A percentile compares a stretch with the other conserved stretches of the same genome.
Evolutionary conservation across 2,113 vertebrate species (phyloP).

Genomic region (Cygnus buccinator): DNA sequence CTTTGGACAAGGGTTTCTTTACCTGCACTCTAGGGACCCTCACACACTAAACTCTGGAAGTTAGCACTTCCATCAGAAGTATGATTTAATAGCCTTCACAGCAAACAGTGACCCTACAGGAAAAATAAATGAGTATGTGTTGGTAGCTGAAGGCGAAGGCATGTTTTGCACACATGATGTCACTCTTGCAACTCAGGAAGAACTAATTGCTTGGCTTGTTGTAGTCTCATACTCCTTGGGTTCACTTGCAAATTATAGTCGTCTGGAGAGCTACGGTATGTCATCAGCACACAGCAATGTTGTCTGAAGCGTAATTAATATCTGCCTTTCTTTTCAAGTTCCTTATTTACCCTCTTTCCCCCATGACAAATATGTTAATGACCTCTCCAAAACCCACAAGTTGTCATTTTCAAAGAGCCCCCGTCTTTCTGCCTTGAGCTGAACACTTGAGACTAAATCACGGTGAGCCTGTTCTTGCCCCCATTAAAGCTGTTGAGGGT

Average conservation of each 20-base stretch:
- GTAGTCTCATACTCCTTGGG: conserved; percentile 47
- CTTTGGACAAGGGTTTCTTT: background rate
- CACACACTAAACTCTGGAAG: background rate
- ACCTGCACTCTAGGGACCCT: background rate
- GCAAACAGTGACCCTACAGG: conserved; percentile 32
- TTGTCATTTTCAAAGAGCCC: conserved; percentile 66
- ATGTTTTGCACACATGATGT: conserved; percentile 73
- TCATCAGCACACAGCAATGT: conserved; percentile 66
- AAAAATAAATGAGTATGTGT: conserved; percentile 37
- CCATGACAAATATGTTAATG: conserved; percentile 67
- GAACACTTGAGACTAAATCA: conserved; percentile 42
- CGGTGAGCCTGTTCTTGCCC: conserved; percentile 20
- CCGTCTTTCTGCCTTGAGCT: conserved; percentile 52
- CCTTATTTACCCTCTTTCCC: conserved; percentile 61
- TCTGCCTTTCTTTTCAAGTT: conserved; percentile 68
- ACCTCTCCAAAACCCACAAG: conserved; percentile 50
- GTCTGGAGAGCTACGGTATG: conserved; percentile 40
- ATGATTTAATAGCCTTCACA: conserved; percentile 11
- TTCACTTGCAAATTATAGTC: conserved; percentile 55
- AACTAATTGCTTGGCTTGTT: conserved; percentile 62
- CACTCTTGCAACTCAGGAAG: conserved; percentile 73
- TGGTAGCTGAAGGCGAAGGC: conserved; percentile 63
- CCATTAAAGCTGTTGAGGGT: conserved; percentile 46
- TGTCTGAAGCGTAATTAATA: conserved; percentile 69
- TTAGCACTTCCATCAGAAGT: background rate